Conservation (phyloP, 1,140 invertebrate species). For the Bombus polaris region DNA sequence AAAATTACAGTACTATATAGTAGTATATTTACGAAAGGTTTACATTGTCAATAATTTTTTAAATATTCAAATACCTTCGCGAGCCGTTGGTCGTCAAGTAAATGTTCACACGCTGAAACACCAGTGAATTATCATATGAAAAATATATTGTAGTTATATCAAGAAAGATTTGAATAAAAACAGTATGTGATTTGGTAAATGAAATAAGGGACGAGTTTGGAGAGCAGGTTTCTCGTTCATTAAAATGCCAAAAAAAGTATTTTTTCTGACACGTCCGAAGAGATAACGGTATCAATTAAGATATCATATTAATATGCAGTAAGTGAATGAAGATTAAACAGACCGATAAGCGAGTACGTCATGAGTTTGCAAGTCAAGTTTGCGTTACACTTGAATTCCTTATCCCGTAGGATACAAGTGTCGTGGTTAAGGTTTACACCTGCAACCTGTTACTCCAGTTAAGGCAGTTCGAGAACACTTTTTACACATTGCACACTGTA, state of each 20-base stretch:
- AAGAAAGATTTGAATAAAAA: not conserved
- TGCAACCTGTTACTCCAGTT: constrained; percentile 39
- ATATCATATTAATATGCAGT: constrained; percentile 36
- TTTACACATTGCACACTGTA: not conserved
- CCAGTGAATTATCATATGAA: not conserved
- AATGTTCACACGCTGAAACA: not conserved
- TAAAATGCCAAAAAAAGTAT: not conserved
- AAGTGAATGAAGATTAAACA: not conserved
- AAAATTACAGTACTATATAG: too few species aligned
- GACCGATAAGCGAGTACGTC: not conserved
- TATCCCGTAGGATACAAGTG: not conserved
- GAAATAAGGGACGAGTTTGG: not conserved
- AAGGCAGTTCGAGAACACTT: not conserved
- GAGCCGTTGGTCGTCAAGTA: too few species aligned
- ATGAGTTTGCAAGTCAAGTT: not conserved
- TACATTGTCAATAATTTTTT: too few species aligned
- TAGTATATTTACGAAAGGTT: too few species aligned
- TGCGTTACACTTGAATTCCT: constrained; percentile 8
- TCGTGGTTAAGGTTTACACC: not conserved
- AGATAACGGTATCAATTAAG: constrained; percentile 48
- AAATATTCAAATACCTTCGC: too few species aligned
- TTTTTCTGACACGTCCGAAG: not conserved
- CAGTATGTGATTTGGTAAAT: not conserved
- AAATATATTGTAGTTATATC: not conserved
- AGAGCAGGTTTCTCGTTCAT: not conserved